These are phyloP conservation scores for Eubasilissa regina DNA, from an alignment of 1,140 invertebrate genomes.

Conservation along the genomic window DNA sequence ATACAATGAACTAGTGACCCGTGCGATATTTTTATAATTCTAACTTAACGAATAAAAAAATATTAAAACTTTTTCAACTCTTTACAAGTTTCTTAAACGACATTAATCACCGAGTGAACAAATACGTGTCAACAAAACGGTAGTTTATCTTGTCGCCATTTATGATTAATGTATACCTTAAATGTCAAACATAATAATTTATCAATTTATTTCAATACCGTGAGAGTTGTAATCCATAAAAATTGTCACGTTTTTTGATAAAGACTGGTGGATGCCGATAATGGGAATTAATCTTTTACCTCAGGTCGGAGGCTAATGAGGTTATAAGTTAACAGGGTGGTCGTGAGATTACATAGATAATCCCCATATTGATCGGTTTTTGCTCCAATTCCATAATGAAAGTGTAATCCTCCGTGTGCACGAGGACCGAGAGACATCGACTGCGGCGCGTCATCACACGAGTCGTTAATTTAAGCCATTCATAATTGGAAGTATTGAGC, in stretches of 20 bases:
- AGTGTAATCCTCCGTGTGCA: slow-evolving; percentile 14
- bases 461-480: slow-evolving; percentile 29
- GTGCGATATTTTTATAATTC: too few relatives aligned
- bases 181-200: too few relatives aligned
- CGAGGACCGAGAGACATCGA: too few relatives aligned
- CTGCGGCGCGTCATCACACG: slow-evolving; percentile 9
- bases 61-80: too few relatives aligned
- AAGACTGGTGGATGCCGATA: background rate
- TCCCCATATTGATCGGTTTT: slow-evolving; percentile 25
- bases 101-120: too few relatives aligned
- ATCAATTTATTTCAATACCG: background rate
- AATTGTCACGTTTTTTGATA: background rate
- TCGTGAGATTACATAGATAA: slow-evolving; percentile 30
- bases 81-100: too few relatives aligned
- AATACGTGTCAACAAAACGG: too few relatives aligned
- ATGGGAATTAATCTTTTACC: slow-evolving; percentile 5
- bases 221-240: too few relatives aligned
- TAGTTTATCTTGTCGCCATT: too few relatives aligned
- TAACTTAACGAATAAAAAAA: too few relatives aligned
- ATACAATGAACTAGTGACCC: too few relatives aligned
- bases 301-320: slow-evolving; percentile 1
- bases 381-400: slow-evolving; percentile 35
- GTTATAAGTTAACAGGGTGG: slow-evolving; percentile 30
- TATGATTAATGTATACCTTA: too few relatives aligned
- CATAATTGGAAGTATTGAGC: slow-evolving; percentile 27